Base-by-base conservation (phyloP, 2,888 invertebrate genomes). In the Furcula furcula region DNA sequence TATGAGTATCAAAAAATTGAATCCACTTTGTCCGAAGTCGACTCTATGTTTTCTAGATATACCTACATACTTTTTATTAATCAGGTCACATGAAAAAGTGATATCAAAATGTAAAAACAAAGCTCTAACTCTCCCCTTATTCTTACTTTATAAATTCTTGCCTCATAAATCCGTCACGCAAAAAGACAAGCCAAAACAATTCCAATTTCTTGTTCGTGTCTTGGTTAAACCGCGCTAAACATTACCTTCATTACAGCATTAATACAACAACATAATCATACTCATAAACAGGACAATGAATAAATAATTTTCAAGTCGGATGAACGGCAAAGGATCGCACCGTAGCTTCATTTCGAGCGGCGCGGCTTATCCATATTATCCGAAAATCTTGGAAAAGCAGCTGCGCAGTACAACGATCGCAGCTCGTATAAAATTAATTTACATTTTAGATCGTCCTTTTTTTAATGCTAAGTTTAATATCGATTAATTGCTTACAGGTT, bases 291-390 rank as follows among this genome's bases (percentile, higher is more conserved):
- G 61, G 56, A 66, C 62, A 72, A 75, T 77, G 76, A 78, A 81
- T 82, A 76, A 79, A 76, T 78, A 76, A 82, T 81, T 77, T 80
- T 68, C 67, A 54, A 73, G 69, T 68, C 65, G 68, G 71, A 61
- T 72, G 73, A 70, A 69, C 74, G 64, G 64, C 65, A 71, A 71
- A 75, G 68, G 67, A 74, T 73, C 68, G 64, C 62, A 62, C 62
- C 67, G 67, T 65, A 65, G 77, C 76, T 69, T 79, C 80, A 77
- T 81, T 76, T 68, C 68, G 65, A 76, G 74, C 76, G 63, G 54
- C 67, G 57, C 50, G 79, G 83, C 80, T 83, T 76, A 82, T 82
- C 83, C 82, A 81, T 76, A 83, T 82, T 82, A 83, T 81, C 81
- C 78, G 60, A 75, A 80, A 82, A 79, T 81, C 82, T 81, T 68